Conservation (phyloP, 2,888 invertebrate species). For the Cataglyphis rosenhaueri region DNA sequence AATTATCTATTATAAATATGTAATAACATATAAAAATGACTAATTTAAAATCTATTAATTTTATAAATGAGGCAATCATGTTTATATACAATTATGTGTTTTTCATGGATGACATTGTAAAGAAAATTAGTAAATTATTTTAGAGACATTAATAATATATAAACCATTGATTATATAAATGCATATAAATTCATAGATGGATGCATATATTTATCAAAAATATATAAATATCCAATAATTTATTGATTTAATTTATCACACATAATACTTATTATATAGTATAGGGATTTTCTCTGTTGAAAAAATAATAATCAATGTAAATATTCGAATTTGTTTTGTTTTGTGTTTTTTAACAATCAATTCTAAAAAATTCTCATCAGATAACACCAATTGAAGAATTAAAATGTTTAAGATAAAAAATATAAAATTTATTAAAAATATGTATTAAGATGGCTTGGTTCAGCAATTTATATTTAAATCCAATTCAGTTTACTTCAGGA, state of each 20-base stretch:
- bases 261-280: background rate
- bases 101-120: background rate
- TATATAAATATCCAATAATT: slow-evolving; percentile 7
- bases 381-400: background rate
- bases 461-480: slow-evolving; percentile 13
- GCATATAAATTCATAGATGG: background rate
- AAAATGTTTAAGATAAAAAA: slow-evolving; percentile 1
- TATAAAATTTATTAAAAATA: slow-evolving; percentile 2
- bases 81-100: slow-evolving; percentile 43
- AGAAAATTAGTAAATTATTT: slow-evolving; percentile 2
- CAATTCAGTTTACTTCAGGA: slow-evolving; percentile 15
- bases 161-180: slow-evolving; percentile 6
- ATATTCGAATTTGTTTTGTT: background rate
- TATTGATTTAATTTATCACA: background rate
- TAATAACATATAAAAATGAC: background rate
- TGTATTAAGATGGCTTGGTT: background rate
- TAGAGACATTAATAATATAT: slow-evolving; percentile 4
- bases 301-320: background rate
- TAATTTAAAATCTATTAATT: slow-evolving; percentile 13
- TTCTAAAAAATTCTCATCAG: background rate
- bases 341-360: background rate
- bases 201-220: background rate
- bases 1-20: background rate
- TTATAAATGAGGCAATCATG: slow-evolving; percentile 63
- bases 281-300: background rate